phyloP scores from a whole-genome alignment of 1,140 invertebrate genomes.

The Hylaeus anthracinus region DNA sequence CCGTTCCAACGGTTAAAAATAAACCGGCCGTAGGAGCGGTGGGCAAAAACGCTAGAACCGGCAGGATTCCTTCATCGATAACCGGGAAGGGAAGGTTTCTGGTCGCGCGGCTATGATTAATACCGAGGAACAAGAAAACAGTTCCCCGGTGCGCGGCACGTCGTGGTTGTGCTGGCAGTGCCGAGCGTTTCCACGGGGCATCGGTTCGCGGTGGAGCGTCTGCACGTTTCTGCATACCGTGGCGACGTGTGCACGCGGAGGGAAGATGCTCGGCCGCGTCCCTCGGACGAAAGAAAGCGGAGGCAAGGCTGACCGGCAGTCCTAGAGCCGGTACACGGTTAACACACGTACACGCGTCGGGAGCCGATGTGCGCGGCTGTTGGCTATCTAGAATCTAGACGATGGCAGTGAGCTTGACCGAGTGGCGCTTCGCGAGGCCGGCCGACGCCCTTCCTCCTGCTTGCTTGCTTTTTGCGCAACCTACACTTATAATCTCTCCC shows the following conservation, averaged over 20 bases:
- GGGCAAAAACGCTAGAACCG: constrained; percentile 17
- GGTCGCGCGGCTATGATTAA: constrained; percentile 40
- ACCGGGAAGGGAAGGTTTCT: constrained; percentile 26
- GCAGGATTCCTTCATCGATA: constrained; percentile 40
- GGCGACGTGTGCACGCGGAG: constrained; percentile 38
- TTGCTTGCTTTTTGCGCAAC: constrained; percentile 62
- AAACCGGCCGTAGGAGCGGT: background rate
- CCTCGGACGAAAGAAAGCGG: constrained; percentile 43
- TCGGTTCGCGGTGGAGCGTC: constrained; percentile 13
- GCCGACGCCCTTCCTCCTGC: constrained; percentile 72
- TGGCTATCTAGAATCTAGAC: constrained; percentile 67
- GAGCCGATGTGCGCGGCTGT: constrained; percentile 14
- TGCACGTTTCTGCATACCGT: constrained; percentile 49
- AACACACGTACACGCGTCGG: background rate
- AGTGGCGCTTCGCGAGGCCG: constrained; percentile 76
- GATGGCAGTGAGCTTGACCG: constrained; percentile 77
- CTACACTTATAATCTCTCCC: constrained; percentile 54
- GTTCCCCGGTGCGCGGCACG: constrained; percentile 16
- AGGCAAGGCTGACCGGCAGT: constrained; percentile 57
- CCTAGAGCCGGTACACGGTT: constrained; percentile 42
- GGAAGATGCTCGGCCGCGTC: constrained; percentile 11
- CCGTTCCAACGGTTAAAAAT: constrained; percentile 21
- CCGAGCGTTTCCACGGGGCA: constrained; percentile 29
- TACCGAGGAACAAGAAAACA: constrained; percentile 31
- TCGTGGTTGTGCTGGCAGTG: background rate